phyloP scores from a whole-genome alignment of 1,140 invertebrate genomes.

The Drosophila oshimai region DNA sequence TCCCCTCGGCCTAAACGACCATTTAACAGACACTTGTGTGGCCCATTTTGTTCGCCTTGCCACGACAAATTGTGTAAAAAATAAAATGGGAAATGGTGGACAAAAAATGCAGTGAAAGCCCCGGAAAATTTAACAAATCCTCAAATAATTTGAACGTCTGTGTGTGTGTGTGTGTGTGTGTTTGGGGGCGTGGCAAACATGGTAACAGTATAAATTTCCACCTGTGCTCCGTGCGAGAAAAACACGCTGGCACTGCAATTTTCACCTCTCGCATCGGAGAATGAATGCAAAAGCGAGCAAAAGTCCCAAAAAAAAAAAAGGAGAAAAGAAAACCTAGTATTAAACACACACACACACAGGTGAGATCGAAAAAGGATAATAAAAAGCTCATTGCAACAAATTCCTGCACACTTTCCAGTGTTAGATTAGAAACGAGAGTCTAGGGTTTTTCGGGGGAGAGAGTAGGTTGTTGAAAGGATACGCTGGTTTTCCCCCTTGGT shows the following conservation, averaged over 20 bases:
- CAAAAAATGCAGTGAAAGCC: conserved; percentile 32
- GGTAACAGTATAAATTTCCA: conserved; percentile 62
- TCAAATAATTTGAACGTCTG: conserved; percentile 72
- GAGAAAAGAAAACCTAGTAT: neutral
- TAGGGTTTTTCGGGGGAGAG: neutral
- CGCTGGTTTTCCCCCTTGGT: conserved; percentile 30
- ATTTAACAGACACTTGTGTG: conserved; percentile 56
- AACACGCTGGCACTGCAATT: conserved; percentile 72
- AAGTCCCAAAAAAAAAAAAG: conserved; percentile 24
- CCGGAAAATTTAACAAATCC: conserved; percentile 68
- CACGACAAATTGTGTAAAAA: conserved; percentile 59
- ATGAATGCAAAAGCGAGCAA: conserved; percentile 74
- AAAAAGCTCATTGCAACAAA: conserved; percentile 81
- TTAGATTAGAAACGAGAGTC: conserved; percentile 65
- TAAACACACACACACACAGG: conserved; percentile 34
- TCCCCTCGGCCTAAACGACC: conserved; percentile 46
- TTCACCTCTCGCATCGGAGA: conserved; percentile 32
- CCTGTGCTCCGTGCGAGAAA: conserved; percentile 45
- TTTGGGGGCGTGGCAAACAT: conserved; percentile 30
- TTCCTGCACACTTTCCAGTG: conserved; percentile 77
- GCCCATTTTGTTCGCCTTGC: conserved; percentile 35
- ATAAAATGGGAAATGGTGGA: conserved; percentile 36
- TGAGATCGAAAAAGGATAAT: conserved; percentile 71
- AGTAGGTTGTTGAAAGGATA: neutral
- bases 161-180: neutral